Evolutionary conservation across 2,888 invertebrate species (phyloP).

Genomic region (Thumatha senex): DNA sequence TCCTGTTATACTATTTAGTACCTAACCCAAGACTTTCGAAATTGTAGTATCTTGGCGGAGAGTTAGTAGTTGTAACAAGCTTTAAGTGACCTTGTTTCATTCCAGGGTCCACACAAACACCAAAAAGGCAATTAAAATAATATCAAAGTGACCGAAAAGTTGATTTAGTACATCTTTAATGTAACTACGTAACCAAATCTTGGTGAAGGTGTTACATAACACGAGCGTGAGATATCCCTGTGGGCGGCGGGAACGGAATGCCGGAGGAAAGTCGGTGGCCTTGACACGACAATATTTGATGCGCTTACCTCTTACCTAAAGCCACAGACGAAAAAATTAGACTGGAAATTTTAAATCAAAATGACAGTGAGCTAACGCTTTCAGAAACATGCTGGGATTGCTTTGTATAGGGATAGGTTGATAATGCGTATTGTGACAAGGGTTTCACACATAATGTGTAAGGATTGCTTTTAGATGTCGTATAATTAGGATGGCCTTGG

Average conservation of each 20-base stretch:
- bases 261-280: slow-evolving; percentile 79
- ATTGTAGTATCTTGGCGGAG: too few species aligned
- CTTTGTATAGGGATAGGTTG: slow-evolving; percentile 54
- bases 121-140: neutral
- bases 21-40: too few species aligned
- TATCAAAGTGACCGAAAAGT: slow-evolving; percentile 19
- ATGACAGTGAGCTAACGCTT: slow-evolving; percentile 34
- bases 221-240: slow-evolving; percentile 78
- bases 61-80: too few species aligned
- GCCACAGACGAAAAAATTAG: slow-evolving; percentile 48
- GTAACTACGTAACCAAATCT: slow-evolving; percentile 59
- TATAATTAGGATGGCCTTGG: slow-evolving; percentile 61
- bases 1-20: too few species aligned
- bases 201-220: slow-evolving; percentile 70
- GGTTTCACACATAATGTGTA: slow-evolving; percentile 72
- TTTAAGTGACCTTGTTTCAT: too few species aligned
- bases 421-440: slow-evolving; percentile 55
- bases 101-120: too few species aligned
- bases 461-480: slow-evolving; percentile 59
- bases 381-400: slow-evolving; percentile 23
- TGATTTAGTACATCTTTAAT: slow-evolving; percentile 55
- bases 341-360: slow-evolving; percentile 15
- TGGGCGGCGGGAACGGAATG: slow-evolving; percentile 80
- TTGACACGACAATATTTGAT: slow-evolving; percentile 80
- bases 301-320: slow-evolving; percentile 55